Conservation (phyloP, 2,888 invertebrate genomes). For the Drosophila putrida region DNA sequence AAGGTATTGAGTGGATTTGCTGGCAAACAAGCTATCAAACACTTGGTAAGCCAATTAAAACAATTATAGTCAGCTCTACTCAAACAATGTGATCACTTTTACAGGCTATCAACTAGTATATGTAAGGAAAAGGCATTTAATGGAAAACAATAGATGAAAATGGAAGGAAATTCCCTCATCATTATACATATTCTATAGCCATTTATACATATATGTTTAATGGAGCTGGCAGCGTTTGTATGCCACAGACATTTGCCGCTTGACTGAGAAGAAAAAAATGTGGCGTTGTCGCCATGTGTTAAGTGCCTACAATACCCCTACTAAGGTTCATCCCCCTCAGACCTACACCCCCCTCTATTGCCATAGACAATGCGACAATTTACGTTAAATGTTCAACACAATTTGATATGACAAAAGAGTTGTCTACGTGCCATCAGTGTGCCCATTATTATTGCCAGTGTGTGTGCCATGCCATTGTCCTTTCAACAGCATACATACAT, state of each 20-base stretch:
- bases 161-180: neutral
- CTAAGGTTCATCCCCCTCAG: neutral
- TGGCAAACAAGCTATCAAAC: constrained; percentile 43
- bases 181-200: constrained; percentile 26
- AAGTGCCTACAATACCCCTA: constrained; percentile 63
- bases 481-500: constrained; percentile 37
- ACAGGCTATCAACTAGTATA: constrained; percentile 7
- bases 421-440: constrained; percentile 76
- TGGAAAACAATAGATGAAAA: constrained; percentile 37
- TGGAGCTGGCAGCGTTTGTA: constrained; percentile 26
- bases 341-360: neutral
- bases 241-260: constrained; percentile 17
- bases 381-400: constrained; percentile 79
- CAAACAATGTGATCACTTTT: constrained; percentile 17
- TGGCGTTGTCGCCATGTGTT: constrained; percentile 47
- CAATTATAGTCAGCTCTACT: constrained; percentile 45
- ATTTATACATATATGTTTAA: constrained; percentile 29
- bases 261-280: constrained; percentile 5
- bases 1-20: constrained; percentile 19
- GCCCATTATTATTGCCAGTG: constrained; percentile 69
- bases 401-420: constrained; percentile 78
- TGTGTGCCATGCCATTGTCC: constrained; percentile 67
- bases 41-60: constrained; percentile 65
- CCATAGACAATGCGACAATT: constrained; percentile 71
- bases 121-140: constrained; percentile 25